Conservation (phyloP, 2,797 vertebrate species). For the Spinibarbus caldwelli region DNA sequence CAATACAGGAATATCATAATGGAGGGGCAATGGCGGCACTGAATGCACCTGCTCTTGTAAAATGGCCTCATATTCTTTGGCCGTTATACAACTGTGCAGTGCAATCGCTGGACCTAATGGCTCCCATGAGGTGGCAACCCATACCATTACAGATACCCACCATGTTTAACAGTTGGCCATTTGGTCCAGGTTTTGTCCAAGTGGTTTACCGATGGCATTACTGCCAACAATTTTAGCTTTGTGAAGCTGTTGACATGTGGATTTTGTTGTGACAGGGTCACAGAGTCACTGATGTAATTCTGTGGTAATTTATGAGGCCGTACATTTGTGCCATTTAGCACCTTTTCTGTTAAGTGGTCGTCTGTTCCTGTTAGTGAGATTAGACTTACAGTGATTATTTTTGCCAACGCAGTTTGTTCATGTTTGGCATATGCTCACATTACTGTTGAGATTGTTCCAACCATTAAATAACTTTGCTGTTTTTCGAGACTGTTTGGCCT, state of each 20-base stretch:
- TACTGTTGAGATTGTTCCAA: constrained; percentile 10
- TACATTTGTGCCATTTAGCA: constrained; percentile 13
- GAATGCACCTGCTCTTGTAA: constrained; percentile 9
- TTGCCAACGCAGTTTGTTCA: background rate
- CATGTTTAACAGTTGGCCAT: constrained; percentile 26
- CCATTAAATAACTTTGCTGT: constrained; percentile 25
- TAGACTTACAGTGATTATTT: constrained; percentile 19
- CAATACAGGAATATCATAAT: background rate
- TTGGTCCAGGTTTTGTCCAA: constrained; percentile 35
- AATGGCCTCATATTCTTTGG: constrained; percentile 25
- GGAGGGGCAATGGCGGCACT: background rate
- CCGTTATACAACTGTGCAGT: background rate
- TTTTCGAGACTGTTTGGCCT: constrained; percentile 8
- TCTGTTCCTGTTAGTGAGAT: constrained; percentile 10
- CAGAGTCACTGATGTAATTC: background rate
- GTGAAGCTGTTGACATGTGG: constrained; percentile 13
- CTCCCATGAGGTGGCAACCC: constrained; percentile 12
- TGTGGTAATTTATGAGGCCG: constrained; percentile 4
- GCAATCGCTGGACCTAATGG: constrained; percentile 18
- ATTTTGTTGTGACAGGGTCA: constrained; percentile 26
- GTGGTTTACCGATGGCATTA: constrained; percentile 17
- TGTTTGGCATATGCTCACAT: constrained; percentile 7
- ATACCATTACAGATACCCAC: constrained; percentile 11
- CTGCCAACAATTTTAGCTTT: constrained; percentile 14
- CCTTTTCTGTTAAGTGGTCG: constrained; percentile 7